Base-by-base conservation (phyloP, 1,140 invertebrate genomes). In the Tenebrio molitor region DNA sequence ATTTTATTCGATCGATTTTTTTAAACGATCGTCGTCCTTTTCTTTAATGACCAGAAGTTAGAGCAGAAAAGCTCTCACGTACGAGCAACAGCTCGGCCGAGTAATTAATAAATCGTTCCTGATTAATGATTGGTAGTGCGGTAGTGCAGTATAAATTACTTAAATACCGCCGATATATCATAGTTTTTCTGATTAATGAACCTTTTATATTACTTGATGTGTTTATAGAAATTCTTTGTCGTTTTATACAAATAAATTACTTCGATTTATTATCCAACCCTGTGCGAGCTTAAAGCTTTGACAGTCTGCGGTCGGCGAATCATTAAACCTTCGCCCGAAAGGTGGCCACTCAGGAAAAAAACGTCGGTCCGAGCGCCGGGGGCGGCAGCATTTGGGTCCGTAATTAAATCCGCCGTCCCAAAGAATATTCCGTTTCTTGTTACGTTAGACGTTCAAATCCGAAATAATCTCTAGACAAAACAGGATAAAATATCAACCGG, bases 121-220 rank as follows among this genome's bases (percentile, higher is more conserved):
- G 50, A 58, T 58, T 58, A 58, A 58, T 58, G 50, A 58, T 58
- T 58, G 50, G 50, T 58, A 25, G 50, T 58, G 50, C 23, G 50
- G 50, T 58, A 58, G 50, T 58, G 50, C 50, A 29, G 50, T 58
- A 58, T 58, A 58, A 58, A 58, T 58, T 58, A 58, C 50, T 58
- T 58, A 58, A 58, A 29, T 58, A 58, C 50, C 12, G 50, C 23
- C 23, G 29, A 58, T 58, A 58, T 12, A 21, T 58, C 23, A 58
- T 58, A 58, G 25, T 58, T 58, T 58, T 58, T 58, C 50, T 58
- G 50, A 58, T 58, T 58, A 58, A 58, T 58, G 50, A 58, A 58
- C 50, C 50, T 58, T 58, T 58, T 58, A 58, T 25, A 12, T 34
- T 34, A 14, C 19, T 25, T 58, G 50, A 58, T 58, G 50, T 25